Evolutionary conservation across 2,888 invertebrate species (phyloP).

Genomic region (Meteorus cinctellus): DNA sequence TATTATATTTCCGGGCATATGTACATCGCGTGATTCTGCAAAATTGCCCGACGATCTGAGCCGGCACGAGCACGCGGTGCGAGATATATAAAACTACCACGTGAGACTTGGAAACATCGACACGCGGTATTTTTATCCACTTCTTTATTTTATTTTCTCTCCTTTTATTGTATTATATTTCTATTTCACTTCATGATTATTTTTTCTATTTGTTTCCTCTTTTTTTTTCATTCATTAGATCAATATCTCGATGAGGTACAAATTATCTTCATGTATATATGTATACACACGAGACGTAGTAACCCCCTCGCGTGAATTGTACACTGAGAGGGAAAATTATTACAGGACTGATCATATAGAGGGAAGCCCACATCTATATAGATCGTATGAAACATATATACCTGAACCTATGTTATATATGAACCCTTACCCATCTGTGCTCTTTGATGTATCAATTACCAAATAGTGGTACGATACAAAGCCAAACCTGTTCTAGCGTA

Average conservation of each 20-base stretch:
- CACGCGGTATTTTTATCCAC: conserved; percentile 32
- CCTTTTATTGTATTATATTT: neutral
- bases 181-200: neutral
- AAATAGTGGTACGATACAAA: conserved; percentile 44
- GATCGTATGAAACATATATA: neutral
- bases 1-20: conserved; percentile 65
- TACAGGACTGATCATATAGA: conserved; percentile 4
- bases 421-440: neutral
- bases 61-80: conserved; percentile 46
- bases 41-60: conserved; percentile 58
- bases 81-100: conserved; percentile 26
- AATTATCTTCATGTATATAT: conserved; percentile 12
- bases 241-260: conserved; percentile 29
- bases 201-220: conserved; percentile 1
- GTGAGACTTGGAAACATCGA: conserved; percentile 29
- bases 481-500: conserved; percentile 8
- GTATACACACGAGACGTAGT: neutral
- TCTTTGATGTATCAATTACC: conserved; percentile 60
- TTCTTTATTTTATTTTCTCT: conserved; percentile 42
- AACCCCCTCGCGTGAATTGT: conserved; percentile 11
- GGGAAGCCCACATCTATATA: neutral
- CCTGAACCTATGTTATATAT: neutral
- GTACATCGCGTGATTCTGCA: conserved; percentile 64
- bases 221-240: conserved; percentile 2
- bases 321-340: conserved; percentile 14